Evolutionary conservation across 2,888 invertebrate genomes (phyloP).

Genomic region (Drosophila robusta): DNA sequence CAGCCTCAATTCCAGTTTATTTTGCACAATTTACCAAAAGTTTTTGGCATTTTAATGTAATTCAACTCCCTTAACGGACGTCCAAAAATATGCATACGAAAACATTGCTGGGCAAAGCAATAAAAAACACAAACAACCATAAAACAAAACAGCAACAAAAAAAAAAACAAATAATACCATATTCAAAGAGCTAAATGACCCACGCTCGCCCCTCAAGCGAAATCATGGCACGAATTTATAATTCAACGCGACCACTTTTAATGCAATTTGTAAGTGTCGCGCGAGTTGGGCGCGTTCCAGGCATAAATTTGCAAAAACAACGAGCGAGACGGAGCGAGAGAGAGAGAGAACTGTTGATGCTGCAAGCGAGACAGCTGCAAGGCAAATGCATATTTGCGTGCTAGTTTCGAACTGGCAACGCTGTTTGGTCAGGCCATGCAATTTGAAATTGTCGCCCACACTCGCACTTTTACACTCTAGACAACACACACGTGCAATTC

Average conservation of each 20-base stretch:
- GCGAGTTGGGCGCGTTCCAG: conserved; percentile 36
- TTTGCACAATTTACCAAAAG: conserved; percentile 10
- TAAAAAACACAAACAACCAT: conserved; percentile 5
- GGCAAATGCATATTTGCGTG: conserved; percentile 29
- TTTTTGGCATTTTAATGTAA: conserved; percentile 33
- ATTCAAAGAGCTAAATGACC: conserved; percentile 36
- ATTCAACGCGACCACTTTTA: conserved; percentile 59
- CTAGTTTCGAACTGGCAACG: conserved; percentile 45
- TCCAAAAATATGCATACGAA: conserved; percentile 48
- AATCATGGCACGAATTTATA: conserved; percentile 51
- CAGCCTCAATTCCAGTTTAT: conserved; percentile 17
- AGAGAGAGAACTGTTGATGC: not conserved
- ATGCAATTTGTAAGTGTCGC: conserved; percentile 73
- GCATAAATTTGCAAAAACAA: conserved; percentile 48
- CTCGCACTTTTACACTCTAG: conserved; percentile 1
- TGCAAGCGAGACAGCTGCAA: conserved; percentile 14
- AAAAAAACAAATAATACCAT: conserved; percentile 30
- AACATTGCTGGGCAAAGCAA: conserved; percentile 21
- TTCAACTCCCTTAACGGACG: conserved; percentile 13
- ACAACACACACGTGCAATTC: not conserved
- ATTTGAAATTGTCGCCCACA: conserved; percentile 54
- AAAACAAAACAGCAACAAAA: conserved; percentile 14
- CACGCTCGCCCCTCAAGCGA: conserved; percentile 6
- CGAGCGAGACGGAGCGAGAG: not conserved
- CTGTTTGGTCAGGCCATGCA: conserved; percentile 29